phyloP scores from a whole-genome alignment of 1,140 invertebrate genomes.

The Drosophila equinoxialis region DNA sequence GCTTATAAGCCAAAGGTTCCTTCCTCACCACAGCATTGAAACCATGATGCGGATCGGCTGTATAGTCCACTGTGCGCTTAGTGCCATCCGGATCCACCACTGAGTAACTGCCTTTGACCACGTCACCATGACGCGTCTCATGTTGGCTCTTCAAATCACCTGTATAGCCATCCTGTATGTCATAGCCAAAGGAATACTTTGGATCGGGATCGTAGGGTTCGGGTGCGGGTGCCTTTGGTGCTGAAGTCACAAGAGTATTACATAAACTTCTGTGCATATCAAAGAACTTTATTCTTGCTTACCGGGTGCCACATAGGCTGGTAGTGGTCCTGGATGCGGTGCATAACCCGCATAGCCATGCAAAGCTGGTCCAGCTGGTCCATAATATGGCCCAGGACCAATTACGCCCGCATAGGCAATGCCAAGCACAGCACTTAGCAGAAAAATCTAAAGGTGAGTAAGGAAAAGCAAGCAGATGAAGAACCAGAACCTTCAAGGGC shows the following conservation, averaged over 20 bases:
- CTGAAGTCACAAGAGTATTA: background rate
- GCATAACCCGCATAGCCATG: constrained; percentile 55
- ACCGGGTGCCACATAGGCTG: constrained; percentile 60
- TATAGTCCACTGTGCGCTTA: constrained; percentile 87
- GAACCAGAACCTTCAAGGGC: too few species aligned
- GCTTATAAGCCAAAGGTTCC: constrained; percentile 79
- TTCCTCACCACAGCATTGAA: constrained; percentile 84
- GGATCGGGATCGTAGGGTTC: constrained; percentile 85
- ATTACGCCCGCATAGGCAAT: constrained; percentile 67
- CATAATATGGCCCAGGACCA: constrained; percentile 70
- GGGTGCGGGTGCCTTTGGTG: constrained; percentile 76
- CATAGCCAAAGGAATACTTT: constrained; percentile 85
- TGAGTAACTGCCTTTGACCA: constrained; percentile 87
- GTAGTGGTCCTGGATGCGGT: constrained; percentile 44
- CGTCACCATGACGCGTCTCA: constrained; percentile 86
- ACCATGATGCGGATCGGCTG: constrained; percentile 84
- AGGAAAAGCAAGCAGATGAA: background rate
- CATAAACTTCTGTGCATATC: constrained; percentile 22
- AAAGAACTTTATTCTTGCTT: background rate
- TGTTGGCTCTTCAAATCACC: constrained; percentile 86
- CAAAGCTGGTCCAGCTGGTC: constrained; percentile 48
- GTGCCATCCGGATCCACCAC: constrained; percentile 87
- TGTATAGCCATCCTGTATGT: constrained; percentile 85
- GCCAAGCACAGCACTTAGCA: constrained; percentile 69
- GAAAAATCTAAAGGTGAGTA: constrained; percentile 53